phyloP scores from a whole-genome alignment of 2,797 vertebrate genomes.

The Rachycentron canadum region DNA sequence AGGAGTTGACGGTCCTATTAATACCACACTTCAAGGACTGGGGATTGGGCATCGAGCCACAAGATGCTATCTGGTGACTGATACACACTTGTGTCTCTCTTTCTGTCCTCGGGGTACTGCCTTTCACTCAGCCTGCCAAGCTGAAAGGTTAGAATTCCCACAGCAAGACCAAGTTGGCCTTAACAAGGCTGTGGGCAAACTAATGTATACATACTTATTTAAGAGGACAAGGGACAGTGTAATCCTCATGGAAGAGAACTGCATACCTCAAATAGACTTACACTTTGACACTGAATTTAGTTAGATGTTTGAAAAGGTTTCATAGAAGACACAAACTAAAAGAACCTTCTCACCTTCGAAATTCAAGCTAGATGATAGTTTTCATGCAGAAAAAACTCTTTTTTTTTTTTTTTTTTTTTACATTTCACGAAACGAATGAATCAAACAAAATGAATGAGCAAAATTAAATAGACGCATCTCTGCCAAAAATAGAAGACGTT shows the following conservation, averaged over 20 bases:
- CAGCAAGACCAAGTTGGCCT: slow-evolving; percentile 53
- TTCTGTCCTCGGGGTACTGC: slow-evolving; percentile 76
- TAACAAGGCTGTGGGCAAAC: slow-evolving; percentile 39
- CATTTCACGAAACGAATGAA: not conserved
- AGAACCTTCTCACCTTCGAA: not conserved
- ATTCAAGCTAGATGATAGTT: not conserved
- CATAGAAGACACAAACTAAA: not conserved
- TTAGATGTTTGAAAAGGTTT: not conserved
- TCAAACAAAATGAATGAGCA: not conserved
- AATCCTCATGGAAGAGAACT: not conserved
- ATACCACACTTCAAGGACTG: slow-evolving; percentile 82
- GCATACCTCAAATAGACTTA: not conserved
- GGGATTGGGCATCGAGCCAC: slow-evolving; percentile 74
- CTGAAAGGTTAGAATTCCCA: slow-evolving; percentile 76
- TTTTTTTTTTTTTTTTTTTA: not conserved
- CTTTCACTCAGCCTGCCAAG: slow-evolving; percentile 73
- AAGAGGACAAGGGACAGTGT: slow-evolving; percentile 3
- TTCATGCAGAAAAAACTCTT: not conserved
- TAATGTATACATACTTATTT: slow-evolving; percentile 47
- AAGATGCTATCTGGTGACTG: slow-evolving; percentile 83
- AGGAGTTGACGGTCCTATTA: slow-evolving; percentile 82
- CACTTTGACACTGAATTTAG: not conserved
- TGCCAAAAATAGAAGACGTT: slow-evolving; percentile 19
- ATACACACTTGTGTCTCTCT: slow-evolving; percentile 78
- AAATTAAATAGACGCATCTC: too few relatives aligned